Base-by-base conservation (phyloP, 2,113 vertebrate genomes). In the Pipra filicauda region DNA sequence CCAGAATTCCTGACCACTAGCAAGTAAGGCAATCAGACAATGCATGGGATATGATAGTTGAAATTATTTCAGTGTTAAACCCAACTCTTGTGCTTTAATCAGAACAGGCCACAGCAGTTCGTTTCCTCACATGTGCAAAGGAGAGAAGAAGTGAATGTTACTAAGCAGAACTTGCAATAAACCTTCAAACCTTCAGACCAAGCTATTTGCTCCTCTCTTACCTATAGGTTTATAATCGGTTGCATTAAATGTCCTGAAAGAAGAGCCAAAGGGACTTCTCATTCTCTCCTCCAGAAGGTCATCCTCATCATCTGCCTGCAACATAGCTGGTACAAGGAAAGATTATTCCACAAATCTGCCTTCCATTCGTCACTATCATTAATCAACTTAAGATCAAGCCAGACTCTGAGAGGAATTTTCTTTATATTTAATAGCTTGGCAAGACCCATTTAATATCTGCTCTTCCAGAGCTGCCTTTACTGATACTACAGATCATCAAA, bases 211-310 rank as follows among this genome's bases (percentile, higher is more conserved):
- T 77, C 24, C 41, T 66, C 43, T 30, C 97, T 98, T 96, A 99
- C 99, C 99, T 73, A 99, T 99, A 49, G 99, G 99, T 97, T 99
- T 99, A 97, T 99, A 99, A 96, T 99, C 99, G 20, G 99, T 99
- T 92, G 99, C 99, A 95, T 99, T 99, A 95, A 99, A 99, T 39
- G 99, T 99, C 88, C 99, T 98, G 95, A 99, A 99, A 33, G 99
- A 99, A 39, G 99, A 99, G n/a, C 99, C 99, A 91, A 99, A 99
- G 3, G 99, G 99, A 95, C 99, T 99, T 96, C 99, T 99, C 99
- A 99, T 99, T 97, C 99, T 99, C 97, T 99, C 99, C 94, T 99
- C 99, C 97, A 99, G 98, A 96, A 99, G 98, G 91, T 99, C 99
- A 70, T 99, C 99, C 96, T 99, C 99, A 93, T 99, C 99, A 88